Evolutionary conservation across 2,888 invertebrate species (phyloP), one percentile per base, ranked within the genome.

Genomic region (Lissonota sp.): DNA sequence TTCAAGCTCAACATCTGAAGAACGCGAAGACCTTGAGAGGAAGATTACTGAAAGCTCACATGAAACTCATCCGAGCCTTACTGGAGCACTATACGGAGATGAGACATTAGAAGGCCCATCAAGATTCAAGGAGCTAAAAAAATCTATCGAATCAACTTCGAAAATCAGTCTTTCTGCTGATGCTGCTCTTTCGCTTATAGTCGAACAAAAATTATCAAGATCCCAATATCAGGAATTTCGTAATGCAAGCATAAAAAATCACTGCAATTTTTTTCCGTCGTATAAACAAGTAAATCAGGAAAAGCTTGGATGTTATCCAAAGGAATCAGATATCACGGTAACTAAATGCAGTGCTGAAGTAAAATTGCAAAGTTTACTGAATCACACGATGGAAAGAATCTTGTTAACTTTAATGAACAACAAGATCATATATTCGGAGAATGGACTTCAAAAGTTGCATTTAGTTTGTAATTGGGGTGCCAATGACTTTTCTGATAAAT

Each of bases 331-430:
- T 64, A 16, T 40, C 10, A 12, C 42, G 5, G 10, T 64, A 10
- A 42, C 64, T 14, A 42, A 37, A 64, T 12, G n/a, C 12, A 42
- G 6, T 7, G 64, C 64, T 6, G 64, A 64, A 16, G 42, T 64
- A 26, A 40, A 64, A 64, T 64, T 64, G 39, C 64, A 64, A 64
- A 7, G 5, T 44, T 14, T 8, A 8, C 39, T 64, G 2, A 42
- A 44, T 37, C 64, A 64, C 44, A 64, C 46, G 14, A 12, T 5
- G 8, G 44, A 16, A 40, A 16, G 64, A 12, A 42, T 40, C 10
- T 16, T 58, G 8, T 40, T 12, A 10, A 14, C 12, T 39, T 16
- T 12, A 58, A 58, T 10, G 49, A 10, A 49, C 10, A 0, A 6
- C 12, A 8, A 6, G 2, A 8, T 3, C 10, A 49, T 10, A n/a